Conservation (phyloP, 2,888 invertebrate species). For the Coenonympha glycerion region DNA sequence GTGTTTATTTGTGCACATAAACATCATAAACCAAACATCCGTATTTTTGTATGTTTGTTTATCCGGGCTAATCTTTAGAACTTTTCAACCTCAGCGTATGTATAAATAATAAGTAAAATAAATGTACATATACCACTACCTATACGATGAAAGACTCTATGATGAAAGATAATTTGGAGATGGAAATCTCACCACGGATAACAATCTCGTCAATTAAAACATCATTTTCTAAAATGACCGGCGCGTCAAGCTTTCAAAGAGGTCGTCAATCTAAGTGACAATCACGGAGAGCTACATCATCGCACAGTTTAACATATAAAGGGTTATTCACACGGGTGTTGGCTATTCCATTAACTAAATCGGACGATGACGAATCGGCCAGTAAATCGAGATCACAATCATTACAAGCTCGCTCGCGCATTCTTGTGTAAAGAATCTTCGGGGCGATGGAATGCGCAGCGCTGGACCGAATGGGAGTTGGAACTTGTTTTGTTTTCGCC, state of each 20-base stretch:
- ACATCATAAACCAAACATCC: too few relatives aligned
- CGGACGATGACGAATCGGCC: constrained; percentile 72
- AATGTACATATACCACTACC: too few relatives aligned
- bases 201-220: neutral
- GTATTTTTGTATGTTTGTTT: too few relatives aligned
- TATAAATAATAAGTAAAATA: too few relatives aligned
- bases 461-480: constrained; percentile 49
- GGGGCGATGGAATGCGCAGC: constrained; percentile 64
- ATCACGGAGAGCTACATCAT: constrained; percentile 35
- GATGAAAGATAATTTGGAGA: too few relatives aligned
- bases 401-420: constrained; percentile 63
- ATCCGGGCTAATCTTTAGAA: too few relatives aligned
- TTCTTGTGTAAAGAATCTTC: constrained; percentile 62
- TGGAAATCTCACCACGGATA: too few relatives aligned
- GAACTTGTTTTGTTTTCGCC: constrained; percentile 73
- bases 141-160: too few relatives aligned
- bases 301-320: constrained; percentile 30
- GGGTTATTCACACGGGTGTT: constrained; percentile 63
- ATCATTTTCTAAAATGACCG: neutral
- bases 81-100: too few relatives aligned
- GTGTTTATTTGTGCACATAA: too few relatives aligned
- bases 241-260: neutral
- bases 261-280: constrained; percentile 6
- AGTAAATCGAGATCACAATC: constrained; percentile 72
- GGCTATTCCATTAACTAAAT: constrained; percentile 72